These are phyloP conservation scores for Andrena haemorrhoa DNA, from an alignment of 2,888 invertebrate genomes.

Conservation along the genomic window DNA sequence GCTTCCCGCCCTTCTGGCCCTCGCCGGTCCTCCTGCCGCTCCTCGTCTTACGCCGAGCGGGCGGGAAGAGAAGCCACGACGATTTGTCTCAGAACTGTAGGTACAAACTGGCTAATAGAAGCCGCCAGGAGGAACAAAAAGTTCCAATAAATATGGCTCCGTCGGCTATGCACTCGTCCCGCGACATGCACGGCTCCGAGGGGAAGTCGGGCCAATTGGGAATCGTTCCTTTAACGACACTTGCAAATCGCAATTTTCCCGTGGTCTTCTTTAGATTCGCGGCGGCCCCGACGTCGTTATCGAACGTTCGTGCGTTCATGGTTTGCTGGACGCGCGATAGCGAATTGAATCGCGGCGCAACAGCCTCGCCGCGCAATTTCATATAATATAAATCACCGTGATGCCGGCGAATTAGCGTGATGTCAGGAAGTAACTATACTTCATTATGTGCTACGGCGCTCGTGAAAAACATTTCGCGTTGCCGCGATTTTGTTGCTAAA, in stretches of 20 bases:
- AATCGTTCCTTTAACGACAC: conserved; percentile 7
- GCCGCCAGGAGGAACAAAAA: not conserved
- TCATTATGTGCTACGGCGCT: conserved; percentile 57
- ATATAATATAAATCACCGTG: conserved; percentile 55
- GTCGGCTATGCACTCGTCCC: not conserved
- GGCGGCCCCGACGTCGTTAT: conserved; percentile 38
- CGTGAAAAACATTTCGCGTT: conserved; percentile 56
- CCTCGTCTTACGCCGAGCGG: conserved; percentile 2
- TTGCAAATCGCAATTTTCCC: conserved; percentile 1
- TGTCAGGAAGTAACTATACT: conserved; percentile 53
- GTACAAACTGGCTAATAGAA: conserved; percentile 1
- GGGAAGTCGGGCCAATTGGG: not conserved
- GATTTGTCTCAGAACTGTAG: not conserved
- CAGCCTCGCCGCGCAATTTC: conserved; percentile 41
- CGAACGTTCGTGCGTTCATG: conserved; percentile 59
- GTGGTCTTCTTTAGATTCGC: conserved; percentile 14
- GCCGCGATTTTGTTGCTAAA: conserved; percentile 61
- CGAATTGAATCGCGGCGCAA: conserved; percentile 51
- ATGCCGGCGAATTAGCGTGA: conserved; percentile 57
- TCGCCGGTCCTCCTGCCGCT: not conserved
- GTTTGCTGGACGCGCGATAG: conserved; percentile 56
- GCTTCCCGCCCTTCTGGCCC: conserved; percentile 11
- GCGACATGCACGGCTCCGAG: not conserved
- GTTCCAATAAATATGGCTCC: not conserved
- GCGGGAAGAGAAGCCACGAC: not conserved